Base-by-base conservation (phyloP, 2,797 vertebrate species). In the Erethizon dorsatum region DNA sequence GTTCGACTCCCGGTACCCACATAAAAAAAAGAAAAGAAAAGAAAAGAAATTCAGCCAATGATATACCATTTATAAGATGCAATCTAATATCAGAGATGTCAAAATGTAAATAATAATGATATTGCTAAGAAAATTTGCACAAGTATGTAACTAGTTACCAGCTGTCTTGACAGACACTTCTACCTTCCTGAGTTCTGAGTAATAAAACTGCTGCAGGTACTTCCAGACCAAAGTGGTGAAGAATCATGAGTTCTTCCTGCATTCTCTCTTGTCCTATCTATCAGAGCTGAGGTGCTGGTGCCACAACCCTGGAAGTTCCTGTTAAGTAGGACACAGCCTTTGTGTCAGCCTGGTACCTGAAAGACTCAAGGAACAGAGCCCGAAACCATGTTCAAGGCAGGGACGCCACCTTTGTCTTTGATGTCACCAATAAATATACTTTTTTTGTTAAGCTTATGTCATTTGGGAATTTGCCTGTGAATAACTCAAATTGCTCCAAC, bases 21-120 rank as follows among this genome's bases (percentile, higher is more conserved):
- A 41, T 41, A 41, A 41, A 41, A 41, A 41, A 41, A 92, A 94
- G 91, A n/a, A 52, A 90, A 94, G 91, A n/a, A 52, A 92, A 94
- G 91, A n/a, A 52, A 92, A 94, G 91, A n/a, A 52, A 61, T 41
- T 69, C 61, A 91, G 45, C 41, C 78, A 86, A 80, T 67, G 75
- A 57, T 20, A 85, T 2, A 18, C 22, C 26, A 80, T 90, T 65
- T 79, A 1, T 61, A 90, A 96, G 83, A 83, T 17, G 7, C 4
- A 82, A 28, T 31, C 1, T 56, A 83, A 91, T 84, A 63, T 54
- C 69, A 83, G n/a, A 90, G 69, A 67, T 33, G 13, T 71, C 41
- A 73, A 87, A 89, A 59, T 75, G 26, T 54, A 69, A 94, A 71
- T 41, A 91, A 80, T 18, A 12, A 77, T 26, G 56, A 52, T 17